Base-by-base conservation (phyloP, 2,888 invertebrate species). In the Alloscopus bannaensis region DNA sequence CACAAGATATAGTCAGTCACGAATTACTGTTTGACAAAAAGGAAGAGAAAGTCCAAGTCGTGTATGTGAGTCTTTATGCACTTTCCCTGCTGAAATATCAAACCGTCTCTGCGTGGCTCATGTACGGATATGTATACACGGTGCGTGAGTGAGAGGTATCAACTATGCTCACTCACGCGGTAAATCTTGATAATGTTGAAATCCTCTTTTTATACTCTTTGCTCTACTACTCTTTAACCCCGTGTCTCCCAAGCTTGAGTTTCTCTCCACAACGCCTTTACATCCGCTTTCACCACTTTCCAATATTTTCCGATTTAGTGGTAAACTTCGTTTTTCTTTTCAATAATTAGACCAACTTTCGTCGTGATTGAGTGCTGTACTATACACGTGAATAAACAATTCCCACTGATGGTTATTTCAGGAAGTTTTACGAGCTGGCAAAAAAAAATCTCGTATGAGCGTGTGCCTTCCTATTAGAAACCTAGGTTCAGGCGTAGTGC, bases 291-390 rank as follows among this genome's bases (percentile, higher is more conserved):
- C 3, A 20, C 11, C 55, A n/a, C 26, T 59, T 18, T 13, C 13
- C 45, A 78, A 66, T 71, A 36, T 47, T 55, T 42, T 52, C 36
- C 26, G 66, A 60, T 72, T 72, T 76, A 71, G 65, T 65, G 71
- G 71, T 29, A 78, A 78, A 71, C 50, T 64, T 52, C 24, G 36
- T 8, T 6, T 36, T 72, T 71, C 47, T 55, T 40, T 20, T 66
- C 71, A 71, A 70, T 78, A 70, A 78, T 78, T 78, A 78, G 64
- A 65, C 1, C 28, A 31, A 72, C 64, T 13, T n/a, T n/a, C n/a
- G n/a, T n/a, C n/a, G n/a, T n/a, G n/a, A n/a, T n/a, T n/a, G n/a
- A 22, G 52, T n/a, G 22, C 3, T 47, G 22, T 29, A 20, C n/a
- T 47, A 13, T 47, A 57, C n/a, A n/a, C n/a, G n/a, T 50, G 62